Percentiles rank a stretch among this genome's conserved stretches.
These are phyloP conservation scores for Cosmia pyralina DNA, from an alignment of 2,888 invertebrate genomes.

Conservation along the genomic window DNA sequence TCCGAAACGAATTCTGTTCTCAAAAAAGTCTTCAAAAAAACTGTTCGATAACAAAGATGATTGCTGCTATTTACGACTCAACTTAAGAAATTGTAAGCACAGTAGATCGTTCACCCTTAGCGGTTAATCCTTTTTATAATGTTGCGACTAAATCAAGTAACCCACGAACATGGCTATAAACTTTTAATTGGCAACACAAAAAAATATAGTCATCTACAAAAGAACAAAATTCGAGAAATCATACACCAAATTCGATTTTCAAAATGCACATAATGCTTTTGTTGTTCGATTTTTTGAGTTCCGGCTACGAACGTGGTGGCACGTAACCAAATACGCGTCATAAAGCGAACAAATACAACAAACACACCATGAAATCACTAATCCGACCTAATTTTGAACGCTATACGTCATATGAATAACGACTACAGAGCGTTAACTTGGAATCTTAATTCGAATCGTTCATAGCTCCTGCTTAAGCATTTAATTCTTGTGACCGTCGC, in stretches of 20 bases:
- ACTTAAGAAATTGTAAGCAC: conserved; percentile 33
- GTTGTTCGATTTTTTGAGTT: conserved; percentile 69
- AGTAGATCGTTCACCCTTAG: conserved; percentile 32
- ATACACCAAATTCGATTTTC: conserved; percentile 22
- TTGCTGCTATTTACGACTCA: conserved; percentile 37
- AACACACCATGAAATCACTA: conserved; percentile 83
- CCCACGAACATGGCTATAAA: conserved; percentile 19
- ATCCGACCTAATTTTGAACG: conserved; percentile 84
- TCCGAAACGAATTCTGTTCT: conserved; percentile 29
- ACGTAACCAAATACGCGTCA: conserved; percentile 73
- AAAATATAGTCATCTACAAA: conserved; percentile 5
- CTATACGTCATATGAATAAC: conserved; percentile 81
- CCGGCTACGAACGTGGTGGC: conserved; percentile 60
- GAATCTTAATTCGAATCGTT: conserved; percentile 73
- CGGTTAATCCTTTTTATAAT: conserved; percentile 3
- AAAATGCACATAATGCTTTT: conserved; percentile 25
- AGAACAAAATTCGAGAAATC: conserved; percentile 16
- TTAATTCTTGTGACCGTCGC: conserved; percentile 68
- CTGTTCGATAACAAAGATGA: conserved; percentile 24
- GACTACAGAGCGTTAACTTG: conserved; percentile 71
- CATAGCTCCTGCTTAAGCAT: conserved; percentile 64
- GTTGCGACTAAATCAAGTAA: conserved; percentile 28
- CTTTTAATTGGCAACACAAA: conserved; percentile 36
- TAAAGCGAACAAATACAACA: conserved; percentile 65
- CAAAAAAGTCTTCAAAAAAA: conserved; percentile 31